Percentiles rank a stretch among this genome's conserved stretches.
Evolutionary conservation across 2,888 invertebrate species (phyloP).

Genomic region (Drepana falcataria): DNA sequence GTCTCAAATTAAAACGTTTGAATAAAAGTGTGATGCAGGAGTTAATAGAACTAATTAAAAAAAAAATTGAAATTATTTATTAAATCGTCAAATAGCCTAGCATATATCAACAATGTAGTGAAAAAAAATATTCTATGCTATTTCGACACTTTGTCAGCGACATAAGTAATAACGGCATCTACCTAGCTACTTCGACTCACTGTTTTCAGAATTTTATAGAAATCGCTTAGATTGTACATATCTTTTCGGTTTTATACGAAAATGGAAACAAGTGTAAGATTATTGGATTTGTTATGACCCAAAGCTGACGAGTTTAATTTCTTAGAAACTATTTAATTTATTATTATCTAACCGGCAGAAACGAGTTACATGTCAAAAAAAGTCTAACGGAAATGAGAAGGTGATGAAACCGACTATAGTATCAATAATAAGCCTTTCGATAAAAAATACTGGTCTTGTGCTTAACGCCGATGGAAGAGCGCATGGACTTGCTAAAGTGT

Average conservation of each 20-base stretch:
- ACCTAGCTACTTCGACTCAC: not conserved
- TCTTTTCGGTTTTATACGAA: not conserved
- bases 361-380: no score
- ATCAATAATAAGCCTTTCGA: conserved; percentile 12
- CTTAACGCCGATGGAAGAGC: conserved; percentile 14
- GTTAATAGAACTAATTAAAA: no score
- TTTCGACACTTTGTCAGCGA: not conserved
- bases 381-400: not conserved
- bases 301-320: no score
- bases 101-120: no score
- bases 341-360: not conserved
- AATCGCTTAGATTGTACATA: not conserved
- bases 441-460: conserved; percentile 33
- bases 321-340: no score
- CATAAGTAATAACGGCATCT: not conserved
- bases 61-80: no score
- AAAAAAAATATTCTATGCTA: no score
- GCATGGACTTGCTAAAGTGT: conserved; percentile 27
- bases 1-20: no score
- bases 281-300: no score
- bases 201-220: not conserved
- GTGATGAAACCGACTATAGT: not conserved
- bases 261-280: not conserved
- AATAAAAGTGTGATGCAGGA: no score
- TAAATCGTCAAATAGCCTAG: no score